Evolutionary conservation across 2,888 invertebrate genomes (phyloP).

Genomic region (Pasiphila rectangulata): DNA sequence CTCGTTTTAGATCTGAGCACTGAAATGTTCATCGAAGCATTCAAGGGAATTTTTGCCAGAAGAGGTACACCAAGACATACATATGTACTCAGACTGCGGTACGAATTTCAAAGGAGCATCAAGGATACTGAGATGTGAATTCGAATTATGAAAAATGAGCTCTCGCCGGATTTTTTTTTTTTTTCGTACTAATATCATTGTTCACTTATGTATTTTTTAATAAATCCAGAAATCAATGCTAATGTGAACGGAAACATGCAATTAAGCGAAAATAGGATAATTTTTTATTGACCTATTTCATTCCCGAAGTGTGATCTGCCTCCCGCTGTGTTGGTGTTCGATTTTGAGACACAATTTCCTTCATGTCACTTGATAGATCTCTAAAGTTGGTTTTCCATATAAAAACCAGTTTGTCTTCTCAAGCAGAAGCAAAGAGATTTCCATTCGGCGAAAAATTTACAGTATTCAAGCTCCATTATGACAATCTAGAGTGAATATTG

Average conservation of each 20-base stretch:
- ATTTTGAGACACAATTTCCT: conserved; percentile 60
- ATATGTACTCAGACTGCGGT: too few relatives aligned
- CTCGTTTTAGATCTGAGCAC: too few relatives aligned
- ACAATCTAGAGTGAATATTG: conserved; percentile 92
- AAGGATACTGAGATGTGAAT: too few relatives aligned
- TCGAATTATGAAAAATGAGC: too few relatives aligned
- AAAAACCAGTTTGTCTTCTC: conserved; percentile 86
- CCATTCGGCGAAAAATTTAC: conserved; percentile 90
- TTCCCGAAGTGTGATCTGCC: conserved; percentile 44
- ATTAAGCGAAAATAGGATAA: too few relatives aligned
- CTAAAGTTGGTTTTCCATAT: conserved; percentile 80
- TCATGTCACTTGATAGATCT: conserved; percentile 53
- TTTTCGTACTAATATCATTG: conserved; percentile 14
- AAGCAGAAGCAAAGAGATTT: conserved; percentile 91
- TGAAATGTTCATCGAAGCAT: too few relatives aligned
- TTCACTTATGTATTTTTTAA: conserved; percentile 20
- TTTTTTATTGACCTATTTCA: conserved; percentile 60
- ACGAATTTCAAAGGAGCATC: too few relatives aligned
- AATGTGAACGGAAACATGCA: too few relatives aligned
- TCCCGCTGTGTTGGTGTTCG: conserved; percentile 38
- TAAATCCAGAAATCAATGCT: background rate
- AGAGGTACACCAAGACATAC: too few relatives aligned
- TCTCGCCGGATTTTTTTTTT: too few relatives aligned
- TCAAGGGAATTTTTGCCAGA: too few relatives aligned
- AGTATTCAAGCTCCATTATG: conserved; percentile 86